Base-by-base conservation (phyloP, 2,888 invertebrate genomes). In the Rhodophaea formosa region DNA sequence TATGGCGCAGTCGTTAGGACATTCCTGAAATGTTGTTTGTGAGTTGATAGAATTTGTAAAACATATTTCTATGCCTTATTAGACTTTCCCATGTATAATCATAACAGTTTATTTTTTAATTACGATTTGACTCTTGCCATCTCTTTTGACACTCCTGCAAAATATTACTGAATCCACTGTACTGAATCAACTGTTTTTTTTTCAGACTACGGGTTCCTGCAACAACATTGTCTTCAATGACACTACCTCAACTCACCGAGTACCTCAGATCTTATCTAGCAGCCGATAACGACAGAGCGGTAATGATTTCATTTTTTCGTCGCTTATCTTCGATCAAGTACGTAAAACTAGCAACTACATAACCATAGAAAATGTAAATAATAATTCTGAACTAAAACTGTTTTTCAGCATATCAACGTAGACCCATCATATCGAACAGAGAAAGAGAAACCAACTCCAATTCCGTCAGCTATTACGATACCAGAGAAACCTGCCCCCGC, bases 241-340 rank as follows among this genome's bases (percentile, higher is more conserved):
- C 97, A 0, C 88, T 97, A 60, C 96, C 96, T 17, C 97, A 97
- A 81, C 91, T 97, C 44, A 97, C 97, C 0, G 94, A 95, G 56
- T 96, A 96, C 79, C 91, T 97, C 29, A 94, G 96, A 0, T 88
- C 88, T 0, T 91, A 90, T 63, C 68, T 91, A 59, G 88, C 90
- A 6, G 83, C 88, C 0, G 89, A 90, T 62, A 84, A 80, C 45
- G 89, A 90, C 59, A 80, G 86, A 77, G 78, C 84, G 58, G 89
- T 84, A 72, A 63, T 76, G 68, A 17, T 47, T 5, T 17, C 23
- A 8, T 5, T 16, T 12, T 43, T 15, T n/a, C n/a, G 1, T n/a
- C 43, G 2, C n/a, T 7, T 12, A 7, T 43, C 7, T 12, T 12
- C n/a, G n/a, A n/a, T n/a, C n/a, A n/a, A n/a, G n/a, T n/a, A n/a